phyloP scores from a whole-genome alignment of 2,113 vertebrate genomes.

The Chamaea fasciata region DNA sequence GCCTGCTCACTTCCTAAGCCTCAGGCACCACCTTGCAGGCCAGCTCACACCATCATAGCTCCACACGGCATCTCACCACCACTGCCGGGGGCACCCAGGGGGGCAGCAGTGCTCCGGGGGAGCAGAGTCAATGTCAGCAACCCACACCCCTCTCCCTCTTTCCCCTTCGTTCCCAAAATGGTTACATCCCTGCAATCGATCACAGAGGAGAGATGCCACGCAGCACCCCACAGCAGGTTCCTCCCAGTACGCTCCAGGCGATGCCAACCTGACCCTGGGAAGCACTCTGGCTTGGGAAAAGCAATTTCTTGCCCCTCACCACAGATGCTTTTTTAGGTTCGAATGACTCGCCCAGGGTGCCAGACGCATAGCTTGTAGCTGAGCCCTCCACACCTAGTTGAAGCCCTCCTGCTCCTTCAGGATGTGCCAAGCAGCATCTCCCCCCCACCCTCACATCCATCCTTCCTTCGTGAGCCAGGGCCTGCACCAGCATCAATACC shows the following conservation, averaged over 20 bases:
- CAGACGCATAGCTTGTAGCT: fast-evolving
- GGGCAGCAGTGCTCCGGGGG: fast-evolving
- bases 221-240: fast-evolving
- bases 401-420: background rate
- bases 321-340: background rate
- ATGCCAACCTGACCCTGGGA: background rate
- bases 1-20: background rate
- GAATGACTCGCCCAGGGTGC: background rate
- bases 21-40: background rate
- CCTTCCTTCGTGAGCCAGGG: background rate
- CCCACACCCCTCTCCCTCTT: background rate
- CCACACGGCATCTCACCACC: background rate
- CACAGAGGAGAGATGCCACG: background rate
- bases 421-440: background rate
- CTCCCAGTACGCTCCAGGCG: fast-evolving
- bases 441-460: background rate
- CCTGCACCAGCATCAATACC: background rate
- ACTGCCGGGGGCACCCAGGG: fast-evolving
- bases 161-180: fast-evolving
- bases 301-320: background rate
- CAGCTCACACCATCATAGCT: background rate
- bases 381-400: background rate
- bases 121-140: fast-evolving
- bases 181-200: background rate
- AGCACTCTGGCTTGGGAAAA: background rate